Conservation (phyloP, 1,140 invertebrate species). For the Hylaeus volcanicus region DNA sequence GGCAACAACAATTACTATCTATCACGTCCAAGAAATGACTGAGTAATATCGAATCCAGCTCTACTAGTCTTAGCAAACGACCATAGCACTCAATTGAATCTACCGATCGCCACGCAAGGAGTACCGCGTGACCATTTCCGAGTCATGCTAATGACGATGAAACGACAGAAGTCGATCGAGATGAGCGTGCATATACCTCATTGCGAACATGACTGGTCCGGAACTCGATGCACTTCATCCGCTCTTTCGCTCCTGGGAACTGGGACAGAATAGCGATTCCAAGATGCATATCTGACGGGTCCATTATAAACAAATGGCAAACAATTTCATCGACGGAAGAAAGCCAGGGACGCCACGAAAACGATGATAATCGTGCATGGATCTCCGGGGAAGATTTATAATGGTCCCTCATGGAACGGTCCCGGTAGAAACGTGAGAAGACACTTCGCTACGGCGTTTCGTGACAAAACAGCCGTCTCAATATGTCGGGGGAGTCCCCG, state of each 20-base stretch:
- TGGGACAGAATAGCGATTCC: constrained; percentile 10
- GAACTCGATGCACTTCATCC: background rate
- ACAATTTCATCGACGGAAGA: background rate
- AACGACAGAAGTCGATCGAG: background rate
- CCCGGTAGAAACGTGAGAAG: constrained; percentile 17
- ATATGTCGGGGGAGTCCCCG: too few relatives aligned
- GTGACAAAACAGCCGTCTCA: background rate
- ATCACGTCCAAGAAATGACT: too few relatives aligned
- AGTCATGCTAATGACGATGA: too few relatives aligned
- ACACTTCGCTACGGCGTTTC: background rate
- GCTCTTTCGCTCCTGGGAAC: constrained; percentile 18
- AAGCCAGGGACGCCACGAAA: background rate
- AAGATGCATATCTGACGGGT: constrained; percentile 1
- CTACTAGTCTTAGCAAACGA: too few relatives aligned
- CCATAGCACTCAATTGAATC: too few relatives aligned
- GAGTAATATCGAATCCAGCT: too few relatives aligned
- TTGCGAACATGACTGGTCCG: background rate
- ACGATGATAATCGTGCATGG: background rate
- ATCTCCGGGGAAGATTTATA: background rate
- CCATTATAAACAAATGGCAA: background rate
- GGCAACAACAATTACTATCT: too few relatives aligned
- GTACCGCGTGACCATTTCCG: too few relatives aligned
- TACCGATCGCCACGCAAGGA: too few relatives aligned
- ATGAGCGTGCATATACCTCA: background rate
- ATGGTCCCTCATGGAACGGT: background rate